Percentiles rank a stretch among this genome's conserved stretches.
phyloP scores from a whole-genome alignment of 2,888 invertebrate species.

The Fragum whitleyi region DNA sequence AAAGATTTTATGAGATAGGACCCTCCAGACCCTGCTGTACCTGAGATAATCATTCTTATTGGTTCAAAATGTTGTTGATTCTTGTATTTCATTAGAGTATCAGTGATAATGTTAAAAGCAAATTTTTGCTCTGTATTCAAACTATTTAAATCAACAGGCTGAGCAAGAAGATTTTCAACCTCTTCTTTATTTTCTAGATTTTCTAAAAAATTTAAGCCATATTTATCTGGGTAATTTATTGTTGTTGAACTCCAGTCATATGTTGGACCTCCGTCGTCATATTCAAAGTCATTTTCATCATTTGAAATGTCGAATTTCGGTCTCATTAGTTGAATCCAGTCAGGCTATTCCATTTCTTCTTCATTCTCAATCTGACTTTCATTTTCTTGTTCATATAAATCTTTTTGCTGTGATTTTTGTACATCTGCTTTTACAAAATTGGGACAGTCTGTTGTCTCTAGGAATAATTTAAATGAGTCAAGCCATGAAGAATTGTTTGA shows the following conservation, averaged over 20 bases:
- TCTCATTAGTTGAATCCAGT: not conserved
- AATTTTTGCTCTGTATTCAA: conserved; percentile 63
- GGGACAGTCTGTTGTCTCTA: conserved; percentile 37
- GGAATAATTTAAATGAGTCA: conserved; percentile 43
- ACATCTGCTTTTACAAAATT: conserved; percentile 63
- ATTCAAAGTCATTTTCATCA: not conserved
- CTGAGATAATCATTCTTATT: conserved; percentile 56
- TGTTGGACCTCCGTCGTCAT: not conserved
- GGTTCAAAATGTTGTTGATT: conserved; percentile 29
- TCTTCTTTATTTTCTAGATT: not conserved
- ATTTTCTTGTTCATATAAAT: no score
- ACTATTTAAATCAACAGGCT: conserved; percentile 12
- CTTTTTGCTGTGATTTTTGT: not conserved
- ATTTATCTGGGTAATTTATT: not conserved
- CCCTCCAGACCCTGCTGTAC: conserved; percentile 67
- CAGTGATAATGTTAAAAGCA: conserved; percentile 60
- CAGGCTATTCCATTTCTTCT: conserved; percentile 34
- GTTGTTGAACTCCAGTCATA: conserved; percentile 12
- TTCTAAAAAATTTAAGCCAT: not conserved
- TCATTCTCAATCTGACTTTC: not conserved
- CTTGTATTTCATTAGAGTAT: conserved; percentile 42
- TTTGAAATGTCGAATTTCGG: not conserved
- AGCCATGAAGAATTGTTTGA: conserved; percentile 42
- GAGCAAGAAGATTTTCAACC: no score
- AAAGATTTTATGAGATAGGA: conserved; percentile 62